Evolutionary conservation across 2,797 vertebrate genomes (phyloP).

Genomic region (Paramormyrops hopkinsi): DNA sequence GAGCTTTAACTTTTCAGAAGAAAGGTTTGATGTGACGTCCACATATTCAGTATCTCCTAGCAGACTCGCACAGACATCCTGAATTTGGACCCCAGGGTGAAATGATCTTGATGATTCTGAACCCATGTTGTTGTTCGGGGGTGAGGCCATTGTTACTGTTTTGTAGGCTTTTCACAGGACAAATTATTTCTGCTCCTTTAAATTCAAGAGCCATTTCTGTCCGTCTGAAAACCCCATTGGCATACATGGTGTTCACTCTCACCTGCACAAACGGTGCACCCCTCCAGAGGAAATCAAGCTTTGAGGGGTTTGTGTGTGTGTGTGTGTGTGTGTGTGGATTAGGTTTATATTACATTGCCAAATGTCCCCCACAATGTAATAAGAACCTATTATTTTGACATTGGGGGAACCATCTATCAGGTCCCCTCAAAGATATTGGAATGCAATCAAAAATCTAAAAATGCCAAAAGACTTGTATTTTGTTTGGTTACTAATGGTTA

Average conservation of each 20-base stretch:
- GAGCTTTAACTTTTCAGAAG: background rate
- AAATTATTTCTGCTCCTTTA: background rate
- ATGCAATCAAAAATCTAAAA: background rate
- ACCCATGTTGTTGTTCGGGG: background rate
- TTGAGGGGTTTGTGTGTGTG: background rate
- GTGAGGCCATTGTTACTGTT: background rate
- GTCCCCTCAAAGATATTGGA: background rate
- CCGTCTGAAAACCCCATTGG: background rate
- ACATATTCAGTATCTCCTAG: background rate
- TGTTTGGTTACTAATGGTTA: background rate
- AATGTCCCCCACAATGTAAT: background rate
- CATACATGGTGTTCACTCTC: too few relatives aligned
- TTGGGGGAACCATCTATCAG: background rate
- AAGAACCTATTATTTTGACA: background rate
- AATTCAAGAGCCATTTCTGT: conserved; percentile 25
- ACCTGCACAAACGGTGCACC: background rate
- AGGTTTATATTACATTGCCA: too few relatives aligned
- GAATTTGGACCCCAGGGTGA: background rate
- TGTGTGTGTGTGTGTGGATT: background rate
- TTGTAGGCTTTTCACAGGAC: conserved; percentile 18
- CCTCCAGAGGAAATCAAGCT: background rate
- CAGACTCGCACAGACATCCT: background rate
- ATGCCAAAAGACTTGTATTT: background rate
- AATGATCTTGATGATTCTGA: background rate
- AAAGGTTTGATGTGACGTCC: background rate